Percentiles rank a stretch among this genome's conserved stretches.
phyloP scores from a whole-genome alignment of 2,113 vertebrate genomes.

The Ailurus styani region DNA sequence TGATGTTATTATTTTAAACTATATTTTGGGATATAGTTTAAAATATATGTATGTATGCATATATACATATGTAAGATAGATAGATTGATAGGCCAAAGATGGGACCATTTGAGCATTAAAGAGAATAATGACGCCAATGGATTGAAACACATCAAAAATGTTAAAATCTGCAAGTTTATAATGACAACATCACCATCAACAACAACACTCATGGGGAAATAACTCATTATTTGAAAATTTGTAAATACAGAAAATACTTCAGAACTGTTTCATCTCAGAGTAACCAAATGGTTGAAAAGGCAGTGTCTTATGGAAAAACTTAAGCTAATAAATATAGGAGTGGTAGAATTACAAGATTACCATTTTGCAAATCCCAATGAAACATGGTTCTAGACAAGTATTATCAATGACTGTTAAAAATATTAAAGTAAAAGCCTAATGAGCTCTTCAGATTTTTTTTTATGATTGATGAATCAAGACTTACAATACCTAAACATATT shows the following conservation, averaged over 20 bases:
- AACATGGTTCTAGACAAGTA: neutral
- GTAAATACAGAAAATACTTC: slow-evolving; percentile 9
- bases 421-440: neutral
- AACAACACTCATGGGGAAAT: neutral
- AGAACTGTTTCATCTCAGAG: neutral
- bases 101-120: neutral
- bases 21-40: neutral
- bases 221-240: neutral
- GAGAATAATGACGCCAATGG: neutral
- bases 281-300: neutral
- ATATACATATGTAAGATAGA: too few relatives aligned
- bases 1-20: slow-evolving; percentile 9
- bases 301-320: neutral
- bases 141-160: neutral
- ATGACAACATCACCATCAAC: neutral
- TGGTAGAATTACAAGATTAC: slow-evolving; percentile 1
- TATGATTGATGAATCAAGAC: neutral
- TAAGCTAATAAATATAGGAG: neutral
- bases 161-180: neutral
- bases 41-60: neutral
- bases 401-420: neutral
- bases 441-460: neutral
- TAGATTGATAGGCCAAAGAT: neutral
- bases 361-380: neutral
- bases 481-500: neutral